A percentile compares a stretch with the other conserved stretches of the same genome.
These are phyloP conservation scores for Crotophaga sulcirostris DNA, from an alignment of 2,113 vertebrate species.

Conservation along the genomic window DNA sequence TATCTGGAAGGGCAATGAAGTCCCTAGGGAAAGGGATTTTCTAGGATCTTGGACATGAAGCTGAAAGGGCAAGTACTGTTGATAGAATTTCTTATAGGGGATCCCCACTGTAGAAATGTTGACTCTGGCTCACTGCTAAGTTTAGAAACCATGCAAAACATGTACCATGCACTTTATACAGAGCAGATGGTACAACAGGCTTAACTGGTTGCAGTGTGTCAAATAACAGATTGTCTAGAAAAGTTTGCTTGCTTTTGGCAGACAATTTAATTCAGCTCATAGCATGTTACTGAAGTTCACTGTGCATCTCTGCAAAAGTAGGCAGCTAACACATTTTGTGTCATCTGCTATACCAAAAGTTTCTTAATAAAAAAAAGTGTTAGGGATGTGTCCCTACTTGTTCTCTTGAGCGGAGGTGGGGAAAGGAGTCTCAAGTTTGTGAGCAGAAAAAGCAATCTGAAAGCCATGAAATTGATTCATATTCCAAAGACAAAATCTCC, in stretches of 20 bases:
- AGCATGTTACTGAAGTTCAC: neutral
- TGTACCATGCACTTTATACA: neutral
- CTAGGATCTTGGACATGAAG: neutral
- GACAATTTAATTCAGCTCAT: neutral
- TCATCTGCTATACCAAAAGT: slow-evolving; percentile 24
- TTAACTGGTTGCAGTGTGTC: slow-evolving; percentile 60
- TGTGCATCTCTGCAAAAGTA: neutral
- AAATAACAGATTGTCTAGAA: slow-evolving; percentile 71
- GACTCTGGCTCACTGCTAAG: neutral
- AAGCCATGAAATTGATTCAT: neutral
- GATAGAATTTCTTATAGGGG: neutral
- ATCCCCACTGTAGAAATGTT: slow-evolving; percentile 28
- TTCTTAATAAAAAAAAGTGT: slow-evolving; percentile 8
- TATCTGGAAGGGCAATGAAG: neutral
- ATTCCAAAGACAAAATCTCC: neutral
- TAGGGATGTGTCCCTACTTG: slow-evolving; percentile 14
- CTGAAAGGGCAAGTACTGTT: neutral
- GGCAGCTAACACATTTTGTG: slow-evolving; percentile 43
- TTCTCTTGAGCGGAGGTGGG: neutral
- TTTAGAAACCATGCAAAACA: slow-evolving; percentile 39
- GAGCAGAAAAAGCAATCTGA: neutral
- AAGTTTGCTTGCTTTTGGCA: slow-evolving; percentile 51
- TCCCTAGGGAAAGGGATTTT: neutral
- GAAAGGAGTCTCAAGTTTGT: neutral
- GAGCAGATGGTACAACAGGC: slow-evolving; percentile 66